These are phyloP conservation scores for Pterocles orientalis DNA, from an alignment of 2,113 vertebrate species.

Conservation along the genomic window DNA sequence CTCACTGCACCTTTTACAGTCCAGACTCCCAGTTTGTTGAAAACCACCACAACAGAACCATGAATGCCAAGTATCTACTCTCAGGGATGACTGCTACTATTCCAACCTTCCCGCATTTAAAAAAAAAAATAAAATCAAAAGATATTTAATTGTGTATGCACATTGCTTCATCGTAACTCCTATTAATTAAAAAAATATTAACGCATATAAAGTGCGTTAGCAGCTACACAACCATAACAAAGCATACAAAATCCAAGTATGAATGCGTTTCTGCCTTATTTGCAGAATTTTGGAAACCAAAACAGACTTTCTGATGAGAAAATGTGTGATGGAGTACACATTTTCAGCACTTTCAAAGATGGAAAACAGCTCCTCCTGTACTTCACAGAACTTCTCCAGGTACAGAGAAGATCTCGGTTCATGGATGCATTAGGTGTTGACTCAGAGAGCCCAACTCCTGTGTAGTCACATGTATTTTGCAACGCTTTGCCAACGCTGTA, in stretches of 20 bases:
- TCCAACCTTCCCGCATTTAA: not conserved
- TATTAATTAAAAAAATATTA: not conserved
- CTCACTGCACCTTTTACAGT: not conserved
- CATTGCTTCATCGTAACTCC: not conserved
- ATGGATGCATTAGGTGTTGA: not conserved
- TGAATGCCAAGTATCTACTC: not conserved
- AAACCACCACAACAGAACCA: not conserved
- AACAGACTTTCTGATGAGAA: not conserved
- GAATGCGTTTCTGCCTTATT: not conserved
- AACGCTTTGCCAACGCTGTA: not conserved
- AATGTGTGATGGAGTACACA: fast-evolving
- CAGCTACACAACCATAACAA: not conserved
- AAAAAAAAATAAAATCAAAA: not conserved
- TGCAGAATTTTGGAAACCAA: not conserved
- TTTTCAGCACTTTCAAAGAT: not conserved
- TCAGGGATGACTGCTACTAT: not conserved
- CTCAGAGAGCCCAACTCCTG: not conserved
- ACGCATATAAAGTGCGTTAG: fast-evolving
- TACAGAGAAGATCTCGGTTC: not conserved
- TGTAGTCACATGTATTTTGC: not conserved
- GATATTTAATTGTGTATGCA: not conserved
- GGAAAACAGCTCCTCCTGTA: not conserved
- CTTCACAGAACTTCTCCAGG: not conserved
- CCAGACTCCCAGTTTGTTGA: not conserved
- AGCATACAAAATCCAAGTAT: not conserved